Percentiles rank a stretch among this genome's conserved stretches.
These are phyloP conservation scores for Melanotaenia trifasciata DNA, from an alignment of 2,797 vertebrate genomes.

Conservation along the genomic window DNA sequence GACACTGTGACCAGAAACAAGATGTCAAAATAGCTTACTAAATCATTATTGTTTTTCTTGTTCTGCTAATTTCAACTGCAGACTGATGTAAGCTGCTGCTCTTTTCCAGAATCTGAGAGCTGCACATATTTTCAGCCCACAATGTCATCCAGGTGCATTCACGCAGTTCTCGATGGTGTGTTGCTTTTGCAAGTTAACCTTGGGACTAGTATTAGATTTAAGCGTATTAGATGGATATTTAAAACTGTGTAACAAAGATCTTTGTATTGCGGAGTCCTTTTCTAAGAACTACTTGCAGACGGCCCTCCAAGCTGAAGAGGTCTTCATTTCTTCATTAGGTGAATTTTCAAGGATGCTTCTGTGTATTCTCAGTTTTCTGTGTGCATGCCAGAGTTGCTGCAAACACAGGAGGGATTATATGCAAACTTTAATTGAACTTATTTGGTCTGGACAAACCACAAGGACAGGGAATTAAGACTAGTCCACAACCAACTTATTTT, in stretches of 20 bases:
- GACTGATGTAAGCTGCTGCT: slow-evolving; percentile 55
- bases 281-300: not conserved
- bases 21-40: slow-evolving; percentile 59
- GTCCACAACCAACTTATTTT: not conserved
- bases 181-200: slow-evolving; percentile 12
- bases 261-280: not conserved
- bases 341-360: not conserved
- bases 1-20: slow-evolving; percentile 60
- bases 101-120: slow-evolving; percentile 36
- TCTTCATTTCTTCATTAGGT: not conserved
- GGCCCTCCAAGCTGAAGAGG: not conserved
- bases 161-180: slow-evolving; percentile 11
- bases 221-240: not conserved
- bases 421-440: not conserved
- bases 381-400: too few relatives aligned
- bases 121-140: slow-evolving; percentile 35
- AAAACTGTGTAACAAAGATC: not conserved
- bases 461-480: not conserved
- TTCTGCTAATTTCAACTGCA: slow-evolving; percentile 56
- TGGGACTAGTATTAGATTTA: not conserved
- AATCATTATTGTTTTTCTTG: slow-evolving; percentile 65
- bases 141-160: slow-evolving; percentile 21
- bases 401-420: not conserved
- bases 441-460: not conserved
- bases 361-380: not conserved